Base-by-base conservation (phyloP, 2,888 invertebrate species). In the Perizoma affinitatum region DNA sequence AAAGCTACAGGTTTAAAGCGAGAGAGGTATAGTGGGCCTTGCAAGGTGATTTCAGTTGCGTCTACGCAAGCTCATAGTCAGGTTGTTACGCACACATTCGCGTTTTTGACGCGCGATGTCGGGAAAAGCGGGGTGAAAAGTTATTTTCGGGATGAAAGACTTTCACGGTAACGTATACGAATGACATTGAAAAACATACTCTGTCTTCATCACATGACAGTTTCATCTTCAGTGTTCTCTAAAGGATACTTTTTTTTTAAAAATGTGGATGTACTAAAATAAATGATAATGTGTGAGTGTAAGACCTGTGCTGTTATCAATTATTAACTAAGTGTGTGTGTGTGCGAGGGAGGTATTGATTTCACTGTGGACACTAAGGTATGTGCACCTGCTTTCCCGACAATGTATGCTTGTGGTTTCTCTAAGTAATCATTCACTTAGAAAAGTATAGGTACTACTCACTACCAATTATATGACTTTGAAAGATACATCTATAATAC, bases 21-120 rank as follows among this genome's bases (percentile, higher is more conserved):
- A 86, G 89, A 90, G 72, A 70, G 80, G 60, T 70, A 83, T 79
- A 90, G 86, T 90, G 90, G 91, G 90, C 92, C 92, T 92, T 92
- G 92, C 92, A 92, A 92, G 92, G 92, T 91, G 90, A 91, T 89
- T 90, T 91, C 84, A 92, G 92, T 92, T 89, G 92, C 89, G 88
- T 86, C 82, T 82, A 87, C 91, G 92, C 91, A 88, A 84, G 87
- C 90, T 80, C 78, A 79, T 82, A 77, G 87, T 82, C 87, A 88
- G 88, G 90, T 88, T 88, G 90, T 87, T 77, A 84, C 82, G 77
- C 86, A 87, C 87, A 84, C 84, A 82, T 72, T 80, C 79, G 80
- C 74, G 71, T 69, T 68, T 69, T 77, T 76, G 63, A 58, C 47
- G 74, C 83, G 83, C 84, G 84, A 83, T 83, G 83, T 80, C 72